These are phyloP conservation scores for Leptopilina drosophilae DNA, from an alignment of 2,888 invertebrate species.

Conservation along the genomic window DNA sequence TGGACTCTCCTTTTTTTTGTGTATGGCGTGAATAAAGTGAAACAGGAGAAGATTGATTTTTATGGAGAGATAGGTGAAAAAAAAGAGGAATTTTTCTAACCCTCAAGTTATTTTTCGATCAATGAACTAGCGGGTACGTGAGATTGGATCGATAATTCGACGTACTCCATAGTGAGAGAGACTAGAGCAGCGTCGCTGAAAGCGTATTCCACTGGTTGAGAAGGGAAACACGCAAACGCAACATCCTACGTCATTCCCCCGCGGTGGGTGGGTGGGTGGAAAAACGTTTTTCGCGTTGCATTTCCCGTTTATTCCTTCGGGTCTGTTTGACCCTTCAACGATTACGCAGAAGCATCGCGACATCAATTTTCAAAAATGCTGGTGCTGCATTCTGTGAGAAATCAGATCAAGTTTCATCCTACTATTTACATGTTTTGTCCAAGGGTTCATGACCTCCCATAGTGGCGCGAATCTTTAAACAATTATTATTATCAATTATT, in stretches of 20 bases:
- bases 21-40: neutral
- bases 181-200: constrained; percentile 34
- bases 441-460: neutral
- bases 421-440: neutral
- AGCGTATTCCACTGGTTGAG: constrained; percentile 28
- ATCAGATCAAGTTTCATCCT: neutral
- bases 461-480: neutral
- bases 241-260: constrained; percentile 16
- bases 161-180: constrained; percentile 25
- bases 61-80: too few species aligned
- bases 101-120: constrained; percentile 21
- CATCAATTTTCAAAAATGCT: constrained; percentile 21
- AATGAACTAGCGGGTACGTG: constrained; percentile 29
- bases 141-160: constrained; percentile 34
- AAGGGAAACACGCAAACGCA: constrained; percentile 31
- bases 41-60: too few species aligned
- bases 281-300: constrained; percentile 22
- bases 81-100: neutral
- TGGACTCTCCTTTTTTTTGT: neutral
- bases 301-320: constrained; percentile 3
- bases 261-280: neutral
- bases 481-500: neutral
- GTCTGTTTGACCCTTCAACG: neutral
- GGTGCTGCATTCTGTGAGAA: constrained; percentile 45
- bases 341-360: neutral